phyloP scores from a whole-genome alignment of 2,113 vertebrate genomes.

The Strix aluco region DNA sequence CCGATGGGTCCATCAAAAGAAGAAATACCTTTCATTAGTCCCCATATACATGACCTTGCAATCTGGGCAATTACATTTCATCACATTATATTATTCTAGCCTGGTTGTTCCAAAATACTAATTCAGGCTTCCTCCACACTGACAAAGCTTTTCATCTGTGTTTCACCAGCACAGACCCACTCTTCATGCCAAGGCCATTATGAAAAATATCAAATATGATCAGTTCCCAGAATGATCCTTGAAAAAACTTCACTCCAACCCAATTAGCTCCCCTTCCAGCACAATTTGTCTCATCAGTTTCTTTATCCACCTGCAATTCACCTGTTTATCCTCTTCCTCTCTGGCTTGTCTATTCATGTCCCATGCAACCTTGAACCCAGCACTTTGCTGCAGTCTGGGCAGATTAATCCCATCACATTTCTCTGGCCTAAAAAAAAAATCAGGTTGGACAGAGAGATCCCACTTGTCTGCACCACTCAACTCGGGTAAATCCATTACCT shows the following conservation, averaged over 20 bases:
- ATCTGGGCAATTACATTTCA: not conserved
- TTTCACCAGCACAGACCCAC: not conserved
- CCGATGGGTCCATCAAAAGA: accelerated
- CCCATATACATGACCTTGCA: not conserved
- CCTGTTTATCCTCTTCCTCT: not conserved
- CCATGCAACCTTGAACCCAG: not conserved
- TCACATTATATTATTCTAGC: not conserved
- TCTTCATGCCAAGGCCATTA: not conserved
- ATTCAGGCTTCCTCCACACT: not conserved
- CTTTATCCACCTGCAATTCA: not conserved
- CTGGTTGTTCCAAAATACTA: not conserved
- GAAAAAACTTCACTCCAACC: not conserved
- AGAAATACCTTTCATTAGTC: slow-evolving; percentile 4
- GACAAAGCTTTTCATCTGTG: not conserved
- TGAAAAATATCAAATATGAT: not conserved
- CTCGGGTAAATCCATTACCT: not conserved
- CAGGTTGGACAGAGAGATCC: not conserved
- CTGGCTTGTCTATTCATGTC: not conserved
- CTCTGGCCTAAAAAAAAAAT: not conserved
- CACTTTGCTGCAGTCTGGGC: not conserved
- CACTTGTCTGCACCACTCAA: not conserved
- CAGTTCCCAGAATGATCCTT: not conserved
- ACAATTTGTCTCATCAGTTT: not conserved
- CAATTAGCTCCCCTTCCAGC: not conserved
- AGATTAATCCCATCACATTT: not conserved